A percentile compares a stretch with the other conserved stretches of the same genome.
Conservation (phyloP, 2,888 invertebrate genomes). For the Rhingia rostrata region DNA sequence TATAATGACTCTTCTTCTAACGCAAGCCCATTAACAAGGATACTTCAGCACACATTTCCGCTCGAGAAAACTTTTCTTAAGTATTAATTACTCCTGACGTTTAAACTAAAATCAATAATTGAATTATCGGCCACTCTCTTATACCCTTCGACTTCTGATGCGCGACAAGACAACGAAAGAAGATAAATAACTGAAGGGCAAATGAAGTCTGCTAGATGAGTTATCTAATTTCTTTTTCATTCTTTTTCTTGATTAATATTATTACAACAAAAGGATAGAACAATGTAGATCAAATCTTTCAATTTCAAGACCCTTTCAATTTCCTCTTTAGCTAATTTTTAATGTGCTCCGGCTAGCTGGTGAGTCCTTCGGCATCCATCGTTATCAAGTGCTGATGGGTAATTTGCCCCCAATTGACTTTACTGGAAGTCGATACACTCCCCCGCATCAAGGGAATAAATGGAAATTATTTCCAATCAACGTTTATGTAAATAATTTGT, state of each 20-base stretch:
- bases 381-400: conserved; percentile 11
- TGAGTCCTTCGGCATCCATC: neutral
- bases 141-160: conserved; percentile 42
- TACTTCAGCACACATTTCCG: conserved; percentile 60
- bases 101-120: conserved; percentile 69
- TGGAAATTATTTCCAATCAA: conserved; percentile 53
- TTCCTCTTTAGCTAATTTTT: conserved; percentile 22
- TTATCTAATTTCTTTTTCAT: conserved; percentile 13
- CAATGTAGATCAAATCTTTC: neutral
- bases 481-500: conserved; percentile 28
- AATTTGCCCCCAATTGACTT: conserved; percentile 36
- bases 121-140: conserved; percentile 52
- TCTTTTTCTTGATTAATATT: conserved; percentile 40
- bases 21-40: conserved; percentile 53
- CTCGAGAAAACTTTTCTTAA: conserved; percentile 53
- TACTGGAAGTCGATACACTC: neutral
- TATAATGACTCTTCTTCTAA: conserved; percentile 38
- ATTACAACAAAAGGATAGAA: conserved; percentile 44
- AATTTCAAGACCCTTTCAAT: neutral
- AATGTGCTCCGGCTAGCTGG: conserved; percentile 15
- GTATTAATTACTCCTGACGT: conserved; percentile 66
- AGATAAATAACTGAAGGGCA: neutral
- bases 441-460: conserved; percentile 7
- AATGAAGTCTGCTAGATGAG: conserved; percentile 29
- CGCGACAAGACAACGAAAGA: conserved; percentile 11